phyloP scores from a whole-genome alignment of 2,113 vertebrate species.

The Oenanthe oenanthe region DNA sequence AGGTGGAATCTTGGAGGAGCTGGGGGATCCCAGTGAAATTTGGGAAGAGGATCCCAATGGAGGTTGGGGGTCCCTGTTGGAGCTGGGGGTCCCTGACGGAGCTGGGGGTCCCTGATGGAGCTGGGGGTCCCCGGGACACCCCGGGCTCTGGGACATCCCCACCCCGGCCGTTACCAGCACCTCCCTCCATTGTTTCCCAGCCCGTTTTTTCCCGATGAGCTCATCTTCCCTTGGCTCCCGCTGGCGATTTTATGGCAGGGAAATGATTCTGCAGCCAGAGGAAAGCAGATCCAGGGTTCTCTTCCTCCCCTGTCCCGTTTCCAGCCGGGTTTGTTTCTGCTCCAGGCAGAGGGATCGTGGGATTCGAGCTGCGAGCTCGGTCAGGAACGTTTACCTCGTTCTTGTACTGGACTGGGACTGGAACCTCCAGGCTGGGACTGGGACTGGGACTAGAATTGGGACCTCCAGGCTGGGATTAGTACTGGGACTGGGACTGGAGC shows the following conservation, averaged over 20 bases:
- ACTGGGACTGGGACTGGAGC: no score
- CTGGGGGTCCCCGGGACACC: neutral
- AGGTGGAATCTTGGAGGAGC: neutral
- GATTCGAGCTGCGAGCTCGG: neutral
- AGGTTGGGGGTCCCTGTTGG: accelerated
- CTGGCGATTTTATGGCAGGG: constrained; percentile 23
- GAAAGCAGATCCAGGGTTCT: neutral
- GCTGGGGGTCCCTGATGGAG: neutral
- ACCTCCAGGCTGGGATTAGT: no score
- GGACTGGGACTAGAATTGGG: no score
- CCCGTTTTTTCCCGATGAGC: neutral
- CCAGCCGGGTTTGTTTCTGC: neutral
- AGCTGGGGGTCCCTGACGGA: neutral
- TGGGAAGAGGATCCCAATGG: neutral
- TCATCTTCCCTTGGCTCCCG: constrained; percentile 18
- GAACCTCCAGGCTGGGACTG: no score
- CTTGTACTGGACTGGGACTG: neutral
- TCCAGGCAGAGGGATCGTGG: neutral
- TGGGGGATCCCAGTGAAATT: neutral
- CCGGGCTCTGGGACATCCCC: neutral
- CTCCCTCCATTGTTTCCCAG: constrained; percentile 57
- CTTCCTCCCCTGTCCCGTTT: neutral
- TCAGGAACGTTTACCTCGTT: neutral
- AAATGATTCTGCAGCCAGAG: neutral
- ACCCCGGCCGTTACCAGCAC: neutral